Conservation (phyloP, 2,888 invertebrate species). For the Magallana nippona region DNA sequence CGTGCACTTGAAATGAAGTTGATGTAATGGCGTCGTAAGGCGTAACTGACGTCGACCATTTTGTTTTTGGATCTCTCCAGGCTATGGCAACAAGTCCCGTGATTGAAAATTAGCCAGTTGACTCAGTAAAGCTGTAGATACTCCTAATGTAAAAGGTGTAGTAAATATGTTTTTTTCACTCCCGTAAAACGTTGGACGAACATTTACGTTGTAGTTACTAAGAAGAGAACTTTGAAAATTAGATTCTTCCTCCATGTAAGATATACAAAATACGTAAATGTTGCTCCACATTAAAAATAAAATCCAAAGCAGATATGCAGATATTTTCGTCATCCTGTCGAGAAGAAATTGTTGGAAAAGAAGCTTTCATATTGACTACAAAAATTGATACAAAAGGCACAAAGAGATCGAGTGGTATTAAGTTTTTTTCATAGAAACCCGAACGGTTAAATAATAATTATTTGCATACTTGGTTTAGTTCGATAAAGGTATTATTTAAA, state of each 20-base stretch:
- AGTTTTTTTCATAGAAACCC: no score
- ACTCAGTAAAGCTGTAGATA: not conserved
- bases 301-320: no score
- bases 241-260: not conserved
- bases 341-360: no score
- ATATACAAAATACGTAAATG: not conserved
- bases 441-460: no score
- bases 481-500: no score
- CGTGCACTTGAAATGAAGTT: not conserved
- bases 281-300: no score
- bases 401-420: no score
- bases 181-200: not conserved
- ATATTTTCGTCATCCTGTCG: no score
- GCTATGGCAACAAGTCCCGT: not conserved
- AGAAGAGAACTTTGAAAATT: not conserved
- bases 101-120: not conserved
- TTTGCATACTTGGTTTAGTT: no score
- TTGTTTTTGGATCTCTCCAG: conserved; percentile 2
- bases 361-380: no score
- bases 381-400: no score
- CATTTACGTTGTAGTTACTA: not conserved
- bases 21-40: not conserved
- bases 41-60: not conserved
- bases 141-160: not conserved
- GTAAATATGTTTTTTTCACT: not conserved